Conservation (phyloP, 2,888 invertebrate species). For the Dilophus febrilis region DNA sequence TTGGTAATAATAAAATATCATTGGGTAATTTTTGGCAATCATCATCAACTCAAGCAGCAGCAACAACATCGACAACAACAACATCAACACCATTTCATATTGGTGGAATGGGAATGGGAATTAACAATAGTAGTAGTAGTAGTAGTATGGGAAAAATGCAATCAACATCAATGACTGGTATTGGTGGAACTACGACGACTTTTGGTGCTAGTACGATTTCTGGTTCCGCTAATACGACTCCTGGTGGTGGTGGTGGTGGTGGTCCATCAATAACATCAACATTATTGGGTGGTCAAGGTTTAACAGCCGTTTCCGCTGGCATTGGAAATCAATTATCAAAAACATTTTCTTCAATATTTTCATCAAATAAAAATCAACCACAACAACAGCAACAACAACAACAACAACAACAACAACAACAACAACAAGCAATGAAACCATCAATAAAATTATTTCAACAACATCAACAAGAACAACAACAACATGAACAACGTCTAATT, state of each 20-base stretch:
- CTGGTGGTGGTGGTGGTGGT: too few relatives aligned
- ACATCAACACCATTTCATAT: conserved; percentile 3
- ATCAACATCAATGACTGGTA: too few relatives aligned
- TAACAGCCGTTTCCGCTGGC: too few relatives aligned
- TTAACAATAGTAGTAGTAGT: too few relatives aligned
- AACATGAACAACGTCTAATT: conserved; percentile 1
- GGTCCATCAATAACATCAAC: too few relatives aligned
- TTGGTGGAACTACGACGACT: too few relatives aligned
- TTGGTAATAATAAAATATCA: too few relatives aligned
- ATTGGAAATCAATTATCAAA: neutral
- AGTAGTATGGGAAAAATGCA: too few relatives aligned
- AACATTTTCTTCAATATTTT: conserved; percentile 3
- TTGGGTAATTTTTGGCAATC: neutral
- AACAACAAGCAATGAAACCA: neutral
- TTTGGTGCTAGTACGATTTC: too few relatives aligned
- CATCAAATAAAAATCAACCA: neutral
- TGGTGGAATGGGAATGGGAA: too few relatives aligned
- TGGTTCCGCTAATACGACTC: too few relatives aligned
- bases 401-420: conserved; percentile 1
- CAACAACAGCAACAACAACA: conserved; percentile 4
- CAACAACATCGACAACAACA: conserved; percentile 8
- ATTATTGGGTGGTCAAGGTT: too few relatives aligned
- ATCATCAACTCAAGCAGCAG: neutral
- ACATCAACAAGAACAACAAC: conserved; percentile 1
- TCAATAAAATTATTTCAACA: neutral